Evolutionary conservation across 2,797 vertebrate genomes (phyloP), one percentile per base, ranked within the genome.

Genomic region (Leuciscus waleckii): DNA sequence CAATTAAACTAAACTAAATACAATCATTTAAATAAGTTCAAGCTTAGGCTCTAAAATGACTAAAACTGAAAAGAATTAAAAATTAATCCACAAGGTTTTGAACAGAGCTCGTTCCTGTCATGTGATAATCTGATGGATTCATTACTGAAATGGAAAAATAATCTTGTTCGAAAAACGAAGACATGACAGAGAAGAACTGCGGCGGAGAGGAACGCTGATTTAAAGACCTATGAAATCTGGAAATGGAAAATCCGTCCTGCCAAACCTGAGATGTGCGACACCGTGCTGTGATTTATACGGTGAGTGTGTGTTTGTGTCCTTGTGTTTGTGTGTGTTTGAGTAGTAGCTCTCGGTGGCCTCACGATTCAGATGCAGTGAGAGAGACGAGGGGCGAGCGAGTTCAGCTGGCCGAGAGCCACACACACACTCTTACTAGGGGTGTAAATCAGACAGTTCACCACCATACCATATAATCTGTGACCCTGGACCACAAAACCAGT

Each of bases 201-300:
- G 88, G 91, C 88, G 92, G 93, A 92, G 91, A 92, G 88, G 88
- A 63, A 88, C 90, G 87, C 69, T 91, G 92, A 94, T 93, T 93
- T 92, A 93, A 90, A 93, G 89, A 74, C 90, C 89, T 84, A 91
- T 29, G 70, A 81, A 85, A 85, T 86, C 80, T 89, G 85, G 83
- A 93, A 92, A 91, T 51, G 85, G 92, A 93, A 87, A 86, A 76
- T 81, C 90, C 89, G 80, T 88, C 78, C 37, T 67, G 56, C 82
- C 75, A 83, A 61, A 19, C 49, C 91, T 54, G 81, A 85, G n/a
- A 4, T 81, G 65, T 73, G 76, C 35, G 56, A 86, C 83, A 87
- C 88, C 87, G 86, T 91, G 74, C 90, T 37, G 69, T 88, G 82
- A 90, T 84, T 80, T 91, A 81, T 91, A 81, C 21, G 19, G 39